Conservation (phyloP, 64 coral and sea anemone genomes). For the Porites lutea region DNA sequence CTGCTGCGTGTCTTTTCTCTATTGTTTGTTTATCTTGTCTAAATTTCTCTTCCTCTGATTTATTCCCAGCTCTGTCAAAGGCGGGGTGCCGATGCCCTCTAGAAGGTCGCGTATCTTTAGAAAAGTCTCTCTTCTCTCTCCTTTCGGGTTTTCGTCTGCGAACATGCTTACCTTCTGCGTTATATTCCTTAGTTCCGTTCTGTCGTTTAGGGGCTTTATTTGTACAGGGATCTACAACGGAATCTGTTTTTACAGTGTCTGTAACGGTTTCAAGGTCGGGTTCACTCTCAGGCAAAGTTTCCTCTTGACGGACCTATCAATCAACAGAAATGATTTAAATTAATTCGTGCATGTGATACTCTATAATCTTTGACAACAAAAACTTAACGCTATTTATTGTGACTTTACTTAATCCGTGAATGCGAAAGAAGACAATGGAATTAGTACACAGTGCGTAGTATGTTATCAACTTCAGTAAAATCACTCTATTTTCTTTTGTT, state of each 20-base stretch:
- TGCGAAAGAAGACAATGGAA: no score
- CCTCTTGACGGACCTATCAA: conserved; percentile 36
- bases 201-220: not conserved
- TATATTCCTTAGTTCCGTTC: not conserved
- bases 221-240: not conserved
- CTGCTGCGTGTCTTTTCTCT: not conserved
- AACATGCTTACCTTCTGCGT: not conserved
- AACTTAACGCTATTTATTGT: not conserved
- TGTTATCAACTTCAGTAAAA: no score
- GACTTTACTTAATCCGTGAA: no score
- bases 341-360: not conserved
- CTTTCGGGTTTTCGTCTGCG: not conserved
- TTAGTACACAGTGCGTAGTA: no score
- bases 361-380: not conserved
- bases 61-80: not conserved
- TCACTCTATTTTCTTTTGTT: no score
- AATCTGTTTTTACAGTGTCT: not conserved
- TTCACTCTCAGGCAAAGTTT: not conserved
- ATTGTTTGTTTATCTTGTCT: not conserved
- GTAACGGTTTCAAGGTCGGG: not conserved
- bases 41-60: not conserved
- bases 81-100: not conserved
- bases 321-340: not conserved
- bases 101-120: not conserved
- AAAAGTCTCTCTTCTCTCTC: not conserved